phyloP scores from a whole-genome alignment of 1,140 invertebrate genomes.

The Sipha flava region DNA sequence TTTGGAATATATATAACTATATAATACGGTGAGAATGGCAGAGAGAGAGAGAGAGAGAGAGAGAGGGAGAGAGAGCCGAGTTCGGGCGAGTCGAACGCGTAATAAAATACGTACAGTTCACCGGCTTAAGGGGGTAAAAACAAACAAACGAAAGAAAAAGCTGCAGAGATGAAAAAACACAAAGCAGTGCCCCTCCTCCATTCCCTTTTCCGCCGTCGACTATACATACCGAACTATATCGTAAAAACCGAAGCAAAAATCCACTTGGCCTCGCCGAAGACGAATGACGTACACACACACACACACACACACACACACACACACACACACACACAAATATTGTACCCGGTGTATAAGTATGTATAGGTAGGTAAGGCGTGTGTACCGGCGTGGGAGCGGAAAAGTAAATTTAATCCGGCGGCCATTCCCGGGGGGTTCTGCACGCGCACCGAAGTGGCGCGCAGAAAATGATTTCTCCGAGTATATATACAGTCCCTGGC shows the following conservation, averaged over 20 bases:
- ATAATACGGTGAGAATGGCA: too few species aligned
- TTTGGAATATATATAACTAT: not conserved
- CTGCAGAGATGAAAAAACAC: not conserved
- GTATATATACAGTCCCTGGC: not conserved
- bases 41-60: too few species aligned
- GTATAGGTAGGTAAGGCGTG: not conserved
- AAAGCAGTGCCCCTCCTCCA: not conserved
- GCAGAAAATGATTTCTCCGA: slow-evolving; percentile 9
- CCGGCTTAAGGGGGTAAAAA: not conserved
- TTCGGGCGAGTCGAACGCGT: not conserved
- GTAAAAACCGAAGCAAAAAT: slow-evolving; percentile 5
- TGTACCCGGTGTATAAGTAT: too few species aligned
- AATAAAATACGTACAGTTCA: not conserved
- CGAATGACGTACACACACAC: not conserved
- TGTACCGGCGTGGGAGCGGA: not conserved
- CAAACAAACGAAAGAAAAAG: not conserved
- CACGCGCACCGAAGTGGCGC: not conserved
- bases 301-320: not conserved
- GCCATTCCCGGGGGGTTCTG: slow-evolving; percentile 5
- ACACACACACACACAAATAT: too few species aligned
- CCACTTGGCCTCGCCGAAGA: not conserved
- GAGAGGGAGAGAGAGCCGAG: too few species aligned
- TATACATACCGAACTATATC: not conserved
- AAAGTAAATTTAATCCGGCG: not conserved
- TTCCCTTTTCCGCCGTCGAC: not conserved